Conservation (phyloP, 2,797 vertebrate species). For the Meriones psammophilus region DNA sequence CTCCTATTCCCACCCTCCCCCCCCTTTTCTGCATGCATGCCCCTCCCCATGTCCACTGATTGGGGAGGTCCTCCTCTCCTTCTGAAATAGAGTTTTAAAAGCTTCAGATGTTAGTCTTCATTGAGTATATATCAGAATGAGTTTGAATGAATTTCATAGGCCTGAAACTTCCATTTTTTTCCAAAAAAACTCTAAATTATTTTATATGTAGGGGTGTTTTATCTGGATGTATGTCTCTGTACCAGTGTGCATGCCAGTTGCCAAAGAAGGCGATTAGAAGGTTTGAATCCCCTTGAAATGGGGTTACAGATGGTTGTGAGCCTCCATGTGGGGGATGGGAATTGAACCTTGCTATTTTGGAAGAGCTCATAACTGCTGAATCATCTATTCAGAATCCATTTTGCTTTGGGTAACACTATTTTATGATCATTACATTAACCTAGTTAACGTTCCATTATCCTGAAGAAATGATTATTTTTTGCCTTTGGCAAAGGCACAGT, state of each 20-base stretch:
- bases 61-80: too few relatives aligned
- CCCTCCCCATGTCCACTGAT: too few relatives aligned
- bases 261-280: not conserved
- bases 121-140: slow-evolving; percentile 46
- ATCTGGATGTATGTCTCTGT: not conserved
- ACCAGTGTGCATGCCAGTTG: not conserved
- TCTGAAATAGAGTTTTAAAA: slow-evolving; percentile 21
- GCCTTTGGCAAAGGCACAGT: not conserved
- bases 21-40: too few relatives aligned
- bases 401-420: slow-evolving; percentile 26
- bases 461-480: not conserved
- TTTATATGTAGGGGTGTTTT: not conserved
- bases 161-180: slow-evolving; percentile 45
- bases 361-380: not conserved
- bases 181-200: not conserved
- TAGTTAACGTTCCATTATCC: slow-evolving; percentile 59
- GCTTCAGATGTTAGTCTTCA: not conserved
- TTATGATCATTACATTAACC: slow-evolving; percentile 49
- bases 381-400: not conserved
- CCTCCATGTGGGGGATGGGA: not conserved
- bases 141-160: slow-evolving; percentile 43
- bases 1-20: too few relatives aligned
- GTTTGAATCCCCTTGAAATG: not conserved
- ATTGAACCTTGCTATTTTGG: not conserved
- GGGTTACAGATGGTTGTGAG: not conserved